A percentile compares a stretch with the other conserved stretches of the same genome.
Conservation (phyloP, 2,113 vertebrate genomes). For the Lepisosteus oculatus region DNA sequence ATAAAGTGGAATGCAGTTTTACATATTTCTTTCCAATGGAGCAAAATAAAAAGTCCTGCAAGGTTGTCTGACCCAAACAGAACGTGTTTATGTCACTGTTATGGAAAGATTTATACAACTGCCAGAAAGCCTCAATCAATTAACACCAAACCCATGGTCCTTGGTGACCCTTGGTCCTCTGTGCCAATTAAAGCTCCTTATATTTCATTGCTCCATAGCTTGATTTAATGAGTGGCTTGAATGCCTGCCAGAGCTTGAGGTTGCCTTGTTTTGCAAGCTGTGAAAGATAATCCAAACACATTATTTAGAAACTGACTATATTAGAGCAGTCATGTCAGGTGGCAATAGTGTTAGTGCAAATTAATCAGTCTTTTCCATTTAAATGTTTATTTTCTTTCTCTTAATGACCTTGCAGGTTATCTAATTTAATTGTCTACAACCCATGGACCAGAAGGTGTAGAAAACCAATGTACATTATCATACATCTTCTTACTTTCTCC, state of each 20-base stretch:
- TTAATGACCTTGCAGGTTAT: not conserved
- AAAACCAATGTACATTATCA: not conserved
- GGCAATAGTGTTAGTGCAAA: not conserved
- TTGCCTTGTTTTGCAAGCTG: slow-evolving; percentile 15
- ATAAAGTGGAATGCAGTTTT: not conserved
- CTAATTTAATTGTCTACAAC: not conserved
- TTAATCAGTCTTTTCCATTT: not conserved
- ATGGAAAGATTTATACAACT: slow-evolving; percentile 1
- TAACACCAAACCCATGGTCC: not conserved
- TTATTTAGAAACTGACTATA: slow-evolving; percentile 1
- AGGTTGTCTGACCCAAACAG: not conserved
- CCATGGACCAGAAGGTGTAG: not conserved
- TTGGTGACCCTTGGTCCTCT: slow-evolving; percentile 24
- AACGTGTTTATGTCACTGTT: not conserved
- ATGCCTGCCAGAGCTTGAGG: slow-evolving; percentile 8
- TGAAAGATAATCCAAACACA: slow-evolving; percentile 6
- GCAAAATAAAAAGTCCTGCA: not conserved
- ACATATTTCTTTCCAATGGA: not conserved
- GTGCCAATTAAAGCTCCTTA: slow-evolving; percentile 34
- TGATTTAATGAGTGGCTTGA: slow-evolving; percentile 28
- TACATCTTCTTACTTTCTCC: not conserved
- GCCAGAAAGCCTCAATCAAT: not conserved
- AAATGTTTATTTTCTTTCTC: not conserved
- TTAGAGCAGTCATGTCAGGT: not conserved
- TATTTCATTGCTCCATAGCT: slow-evolving; percentile 15